Evolutionary conservation across 2,113 vertebrate genomes (phyloP), one percentile per base, ranked within the genome.

Genomic region (Eublepharis macularius): DNA sequence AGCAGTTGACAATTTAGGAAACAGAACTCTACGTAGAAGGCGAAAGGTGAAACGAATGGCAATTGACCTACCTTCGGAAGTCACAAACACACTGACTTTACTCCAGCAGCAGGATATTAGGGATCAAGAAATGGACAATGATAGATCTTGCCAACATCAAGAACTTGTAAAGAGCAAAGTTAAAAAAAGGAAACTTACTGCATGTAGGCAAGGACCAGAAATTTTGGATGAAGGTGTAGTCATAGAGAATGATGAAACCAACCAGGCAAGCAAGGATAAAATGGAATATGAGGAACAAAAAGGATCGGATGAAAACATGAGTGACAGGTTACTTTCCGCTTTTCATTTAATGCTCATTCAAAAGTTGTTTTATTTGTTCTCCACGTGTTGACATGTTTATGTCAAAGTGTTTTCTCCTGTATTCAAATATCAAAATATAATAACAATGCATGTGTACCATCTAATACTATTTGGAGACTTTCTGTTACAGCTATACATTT

Each of bases 31-130:
- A 19, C 97, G 98, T 17, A 94, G 99, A 77, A 95, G 98, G 43
- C 96, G 98, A 70, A 99, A 99, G 86, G 98, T 99, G 57, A 99
- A 99, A 87, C 97, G 98, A 29, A 99, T 99, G 99, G 98, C 98
- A 0, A 97, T 99, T 41, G 98, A 99, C 90, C 96, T 97, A 6
- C 98, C 98, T 0, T 94, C 91, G 39, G 99, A 99, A 82, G 87
- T 96, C 43, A 83, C 96, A 72, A 97, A 91, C 90, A 96, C 97
- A 86, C 92, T 98, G 41, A 94, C 97, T 0, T 93, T 96, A 78
- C 96, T 97, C 65, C 98, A 97, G 89, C 95, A 96, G 13, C 97
- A 96, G 36, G 97, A 91, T 69, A 96, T 88, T 88, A 93, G 88
- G 92, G 96, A 93, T 88, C 97, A 96, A 87, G 96, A 91, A 95